These are phyloP conservation scores for Branchipolynoe longqiensis DNA, from an alignment of 2,888 invertebrate species.

Conservation along the genomic window DNA sequence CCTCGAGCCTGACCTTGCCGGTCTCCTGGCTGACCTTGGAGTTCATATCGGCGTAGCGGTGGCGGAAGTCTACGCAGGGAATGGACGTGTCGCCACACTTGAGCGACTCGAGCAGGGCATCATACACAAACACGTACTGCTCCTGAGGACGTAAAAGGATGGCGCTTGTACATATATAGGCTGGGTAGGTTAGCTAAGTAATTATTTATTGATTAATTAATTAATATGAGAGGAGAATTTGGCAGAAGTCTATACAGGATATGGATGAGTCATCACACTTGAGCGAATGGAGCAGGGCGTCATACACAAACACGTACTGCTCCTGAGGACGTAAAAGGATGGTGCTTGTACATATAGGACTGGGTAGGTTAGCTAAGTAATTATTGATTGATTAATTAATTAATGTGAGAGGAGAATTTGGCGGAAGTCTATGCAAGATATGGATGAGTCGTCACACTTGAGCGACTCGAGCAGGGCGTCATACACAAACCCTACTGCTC, in stretches of 20 bases:
- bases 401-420: too few species aligned
- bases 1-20: conserved; percentile 62
- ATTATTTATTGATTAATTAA: too few species aligned
- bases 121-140: conserved; percentile 69
- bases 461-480: conserved; percentile 69
- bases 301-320: conserved; percentile 69
- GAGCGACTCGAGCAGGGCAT: conserved; percentile 69
- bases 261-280: conserved; percentile 69
- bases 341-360: too few species aligned
- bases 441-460: conserved; percentile 68
- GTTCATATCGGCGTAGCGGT: conserved; percentile 61
- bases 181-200: too few species aligned
- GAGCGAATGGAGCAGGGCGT: conserved; percentile 69
- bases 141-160: conserved; percentile 61
- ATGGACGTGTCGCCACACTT: conserved; percentile 69
- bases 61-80: conserved; percentile 67
- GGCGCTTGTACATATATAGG: too few species aligned
- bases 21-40: conserved; percentile 66
- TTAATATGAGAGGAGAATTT: too few species aligned
- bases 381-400: too few species aligned
- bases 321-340: conserved; percentile 61
- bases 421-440: conserved; percentile 68
- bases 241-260: conserved; percentile 67
- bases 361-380: too few species aligned
- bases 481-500: conserved; percentile 69